These are phyloP conservation scores for Mirounga angustirostris DNA, from an alignment of 2,113 vertebrate species.

Conservation along the genomic window DNA sequence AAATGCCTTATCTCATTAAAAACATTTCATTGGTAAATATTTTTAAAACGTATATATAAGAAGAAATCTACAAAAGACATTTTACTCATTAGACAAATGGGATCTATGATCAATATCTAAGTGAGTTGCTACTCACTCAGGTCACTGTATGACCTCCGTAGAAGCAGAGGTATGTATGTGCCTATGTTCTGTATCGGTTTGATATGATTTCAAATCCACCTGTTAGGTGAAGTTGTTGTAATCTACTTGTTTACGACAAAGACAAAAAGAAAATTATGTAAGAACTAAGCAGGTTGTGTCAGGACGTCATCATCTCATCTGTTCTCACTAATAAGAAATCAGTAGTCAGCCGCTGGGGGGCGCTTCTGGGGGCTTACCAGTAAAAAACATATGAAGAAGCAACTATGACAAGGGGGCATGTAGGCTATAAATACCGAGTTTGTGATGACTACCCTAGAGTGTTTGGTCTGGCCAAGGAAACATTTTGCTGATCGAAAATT, in stretches of 20 bases:
- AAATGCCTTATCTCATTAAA: not conserved
- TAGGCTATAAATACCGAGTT: not conserved
- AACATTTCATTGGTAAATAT: not conserved
- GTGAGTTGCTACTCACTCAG: not conserved
- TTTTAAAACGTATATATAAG: not conserved
- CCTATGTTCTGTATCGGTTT: not conserved
- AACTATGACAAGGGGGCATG: no score
- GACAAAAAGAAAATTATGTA: not conserved
- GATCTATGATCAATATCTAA: not conserved
- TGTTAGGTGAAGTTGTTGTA: not conserved
- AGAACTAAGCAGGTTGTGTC: not conserved
- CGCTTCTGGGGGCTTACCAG: rapidly evolving
- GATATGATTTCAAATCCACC: not conserved
- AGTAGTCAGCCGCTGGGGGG: not conserved
- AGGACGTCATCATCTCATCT: not conserved
- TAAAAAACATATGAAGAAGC: not conserved
- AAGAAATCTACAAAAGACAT: not conserved
- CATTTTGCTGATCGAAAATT: not conserved
- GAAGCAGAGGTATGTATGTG: not conserved
- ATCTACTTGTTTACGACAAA: not conserved
- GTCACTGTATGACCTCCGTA: not conserved
- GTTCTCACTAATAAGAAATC: not conserved
- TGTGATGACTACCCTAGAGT: not conserved
- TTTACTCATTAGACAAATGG: not conserved
- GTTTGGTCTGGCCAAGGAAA: not conserved